Conservation (phyloP, 2,888 invertebrate species). For the Tachina fera region DNA sequence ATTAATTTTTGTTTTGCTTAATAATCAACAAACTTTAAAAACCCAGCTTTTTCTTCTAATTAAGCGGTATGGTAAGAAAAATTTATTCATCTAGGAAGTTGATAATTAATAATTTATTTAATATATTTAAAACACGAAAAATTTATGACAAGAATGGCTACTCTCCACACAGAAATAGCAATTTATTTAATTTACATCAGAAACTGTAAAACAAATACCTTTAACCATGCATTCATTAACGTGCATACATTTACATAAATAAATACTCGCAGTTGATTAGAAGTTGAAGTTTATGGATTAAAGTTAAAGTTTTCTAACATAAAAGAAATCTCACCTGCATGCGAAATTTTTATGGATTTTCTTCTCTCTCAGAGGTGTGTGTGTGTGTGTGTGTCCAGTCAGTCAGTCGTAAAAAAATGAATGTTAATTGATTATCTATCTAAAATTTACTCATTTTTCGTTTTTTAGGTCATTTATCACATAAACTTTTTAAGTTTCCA, state of each 20-base stretch:
- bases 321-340: constrained; percentile 35
- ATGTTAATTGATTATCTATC: constrained; percentile 26
- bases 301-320: not conserved
- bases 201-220: not conserved
- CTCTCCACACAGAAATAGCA: not conserved
- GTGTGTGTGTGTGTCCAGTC: too few relatives aligned
- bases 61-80: not conserved
- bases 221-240: not conserved
- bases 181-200: not conserved
- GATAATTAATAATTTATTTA: constrained; percentile 30
- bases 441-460: not conserved
- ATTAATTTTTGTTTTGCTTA: not conserved
- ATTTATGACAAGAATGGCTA: not conserved
- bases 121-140: not conserved
- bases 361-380: constrained; percentile 26
- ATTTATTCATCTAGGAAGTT: not conserved
- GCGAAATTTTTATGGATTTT: constrained; percentile 12
- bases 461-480: constrained; percentile 37
- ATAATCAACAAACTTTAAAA: constrained; percentile 1
- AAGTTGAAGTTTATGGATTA: not conserved
- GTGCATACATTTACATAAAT: not conserved
- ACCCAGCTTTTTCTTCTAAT: not conserved
- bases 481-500: not conserved
- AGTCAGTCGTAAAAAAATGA: not conserved
- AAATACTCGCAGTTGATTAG: not conserved